Evolutionary conservation across 2,888 invertebrate genomes (phyloP), one percentile per base, ranked within the genome.

Genomic region (Pristionchus japonicus): DNA sequence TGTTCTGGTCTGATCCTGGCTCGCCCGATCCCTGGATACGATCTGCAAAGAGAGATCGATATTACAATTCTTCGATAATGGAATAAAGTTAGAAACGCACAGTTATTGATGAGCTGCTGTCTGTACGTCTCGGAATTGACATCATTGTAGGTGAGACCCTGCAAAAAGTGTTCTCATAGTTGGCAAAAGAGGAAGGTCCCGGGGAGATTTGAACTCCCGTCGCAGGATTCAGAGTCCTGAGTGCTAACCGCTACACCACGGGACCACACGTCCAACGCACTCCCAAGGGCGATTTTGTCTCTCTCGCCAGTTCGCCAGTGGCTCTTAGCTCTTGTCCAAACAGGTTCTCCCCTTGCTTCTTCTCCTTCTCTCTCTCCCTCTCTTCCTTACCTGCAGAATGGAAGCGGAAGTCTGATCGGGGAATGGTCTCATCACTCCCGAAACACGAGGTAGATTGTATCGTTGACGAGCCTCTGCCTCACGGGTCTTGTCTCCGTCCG

Each of bases 71-170:
- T 3, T 57, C 52, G 23, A 17, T 2, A 77, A 77, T 4, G 3
- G 17, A 84, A 20, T 37, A 37, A 15, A 9, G 27, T 0, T 20
- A 49, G 17, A 3, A 49, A 88, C 92, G 87, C 67, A 93, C 93
- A 93, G 86, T 94, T 93, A 67, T 89, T 91, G 82, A 94, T 93
- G 77, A 94, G 92, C 88, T 93, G 93, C 89, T 94, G 93, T 77
- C 94, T 89, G 86, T 93, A 91, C n/a, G 91, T 88, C 61, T 94
- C 94, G n/a, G 93, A 93, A 88, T 94, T 94, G 82, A 94, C 93
- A 82, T 94, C 94, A 83, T 93, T 92, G 84, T 92, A 80, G 27
- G 93, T 93, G 64, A 94, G 89, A 77, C 91, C 92, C 52, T 89
- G 90, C 34, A 86, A 49, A 67, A n/a, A 1, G 17, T 1, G 23